These are phyloP conservation scores for Myotis vivesi DNA, from an alignment of 2,797 vertebrate genomes.

Conservation along the genomic window DNA sequence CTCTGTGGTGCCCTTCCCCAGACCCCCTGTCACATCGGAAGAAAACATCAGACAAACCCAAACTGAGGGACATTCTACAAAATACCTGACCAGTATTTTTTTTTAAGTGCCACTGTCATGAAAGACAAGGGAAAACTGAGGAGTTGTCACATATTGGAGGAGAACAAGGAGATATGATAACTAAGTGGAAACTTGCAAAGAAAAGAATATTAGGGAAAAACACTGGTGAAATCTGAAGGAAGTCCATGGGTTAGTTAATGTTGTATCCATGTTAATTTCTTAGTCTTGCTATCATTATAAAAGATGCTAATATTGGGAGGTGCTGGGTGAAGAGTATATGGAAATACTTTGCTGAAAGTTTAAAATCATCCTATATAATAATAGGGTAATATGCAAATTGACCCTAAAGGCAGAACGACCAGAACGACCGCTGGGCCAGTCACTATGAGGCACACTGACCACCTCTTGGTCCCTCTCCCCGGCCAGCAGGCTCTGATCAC, in stretches of 20 bases:
- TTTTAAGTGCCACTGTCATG: background rate
- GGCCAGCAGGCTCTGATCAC: too few relatives aligned
- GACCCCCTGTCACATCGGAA: background rate
- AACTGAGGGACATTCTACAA: background rate
- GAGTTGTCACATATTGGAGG: background rate
- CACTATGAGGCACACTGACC: too few relatives aligned
- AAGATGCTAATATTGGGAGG: background rate
- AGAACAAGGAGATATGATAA: background rate
- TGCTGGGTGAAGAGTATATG: background rate
- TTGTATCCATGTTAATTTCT: background rate
- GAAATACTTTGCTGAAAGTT: background rate
- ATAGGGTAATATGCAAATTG: too few relatives aligned
- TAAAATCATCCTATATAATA: background rate
- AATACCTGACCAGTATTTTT: background rate
- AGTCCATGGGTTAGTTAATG: background rate
- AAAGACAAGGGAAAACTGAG: background rate
- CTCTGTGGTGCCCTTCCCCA: background rate
- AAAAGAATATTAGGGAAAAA: background rate
- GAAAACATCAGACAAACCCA: background rate
- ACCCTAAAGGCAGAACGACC: too few relatives aligned
- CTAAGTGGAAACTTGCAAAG: background rate
- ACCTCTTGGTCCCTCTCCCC: too few relatives aligned
- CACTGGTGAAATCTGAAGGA: background rate
- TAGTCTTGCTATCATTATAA: background rate
- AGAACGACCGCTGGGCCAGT: too few relatives aligned